Base-by-base conservation (phyloP, 2,113 vertebrate species). In the Paraplagusia blochii region DNA sequence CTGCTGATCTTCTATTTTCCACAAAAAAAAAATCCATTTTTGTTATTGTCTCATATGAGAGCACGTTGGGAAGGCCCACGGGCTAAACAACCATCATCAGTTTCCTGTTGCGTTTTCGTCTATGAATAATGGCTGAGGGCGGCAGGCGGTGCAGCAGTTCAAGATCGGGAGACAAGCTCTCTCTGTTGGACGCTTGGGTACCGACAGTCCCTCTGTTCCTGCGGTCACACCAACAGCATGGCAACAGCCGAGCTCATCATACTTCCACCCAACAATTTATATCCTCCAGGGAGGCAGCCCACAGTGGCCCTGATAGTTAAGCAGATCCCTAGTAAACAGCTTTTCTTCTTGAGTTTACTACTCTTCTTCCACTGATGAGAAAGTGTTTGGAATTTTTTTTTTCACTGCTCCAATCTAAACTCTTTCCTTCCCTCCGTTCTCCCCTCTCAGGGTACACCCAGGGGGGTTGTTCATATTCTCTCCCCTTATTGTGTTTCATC, bases 401-500 rank as follows among this genome's bases (percentile, higher is more conserved):
- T 62, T 65, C 74, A 81, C 77, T 76, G 66, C 74, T 79, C 81
- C 75, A 76, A 86, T 85, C 82, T 76, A 76, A 79, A 72, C 77
- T 74, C 66, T 66, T 73, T 72, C 62, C 44, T 71, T 79, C 67
- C 71, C 51, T 59, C 48, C 60, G 52, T 56, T 59, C 42, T 22
- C 64, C 63, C 34, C 61, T 66, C 80, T 79, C 76, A 69, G 59
- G 71, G 72, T 76, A 83, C 57, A 56, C 83, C 85, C 85, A 68
- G 52, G 69, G 82, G 72, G 53, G 80, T 84, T 86, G 83, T 87
- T 87, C 80, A 78, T 84, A 84, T 88, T 84, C 84, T 80, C 68
- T 69, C 69, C 66, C 76, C 72, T 86, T 79, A 83, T 82, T 88
- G 83, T 83, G 67, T 77, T 85, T 82, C 79, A 84, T 82, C 76